Base-by-base conservation (phyloP, 2,888 invertebrate genomes). In the Flabesymbios commensalis region DNA sequence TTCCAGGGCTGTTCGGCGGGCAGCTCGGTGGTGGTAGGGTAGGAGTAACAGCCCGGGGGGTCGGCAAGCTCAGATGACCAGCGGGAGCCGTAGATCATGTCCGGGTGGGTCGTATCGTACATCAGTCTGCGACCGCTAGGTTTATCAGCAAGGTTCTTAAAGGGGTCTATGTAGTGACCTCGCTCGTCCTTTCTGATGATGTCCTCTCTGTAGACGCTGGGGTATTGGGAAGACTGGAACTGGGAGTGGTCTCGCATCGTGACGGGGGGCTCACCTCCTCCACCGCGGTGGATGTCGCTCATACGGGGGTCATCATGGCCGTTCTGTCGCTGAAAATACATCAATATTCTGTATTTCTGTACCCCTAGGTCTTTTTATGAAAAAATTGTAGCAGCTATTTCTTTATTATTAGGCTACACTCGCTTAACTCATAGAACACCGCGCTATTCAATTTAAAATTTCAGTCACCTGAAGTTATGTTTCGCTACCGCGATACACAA, bases 61-160 rank as follows among this genome's bases (percentile, higher is more conserved):
- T 71, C 71, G 5, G 67, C 69, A 29, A 71, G 57, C 58, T 71
- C 71, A 1, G 65, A 62, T 10, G 64, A 66, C 65, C 62, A 64
- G 65, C 68, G 67, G 2, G 65, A 67, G 41, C 56, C 59, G 56
- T 67, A 71, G 57, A 71, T 71, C 63, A 68, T 70, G 49, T 71
- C 65, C 1, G 71, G 71, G 47, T 71, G 71, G 19, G 54, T 59
- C 19, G 54, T 39, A 58, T 71, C 71, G 41, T 71, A 68, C 57
- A 69, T 59, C 28, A 71, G 64, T 2, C 69, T 53, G 17, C 71
- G 57, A 3, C 71, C 69, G 33, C 59, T 53, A 10, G 58, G 53
- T 31, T 58, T 68, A 19, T 33, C 54, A 33, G 60, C 47, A 26
- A 68, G 14, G 43, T 61, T 43, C 42, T 58, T 61, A 63, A 64